Conservation (phyloP, 2,797 vertebrate species). For the Falco naumanni region DNA sequence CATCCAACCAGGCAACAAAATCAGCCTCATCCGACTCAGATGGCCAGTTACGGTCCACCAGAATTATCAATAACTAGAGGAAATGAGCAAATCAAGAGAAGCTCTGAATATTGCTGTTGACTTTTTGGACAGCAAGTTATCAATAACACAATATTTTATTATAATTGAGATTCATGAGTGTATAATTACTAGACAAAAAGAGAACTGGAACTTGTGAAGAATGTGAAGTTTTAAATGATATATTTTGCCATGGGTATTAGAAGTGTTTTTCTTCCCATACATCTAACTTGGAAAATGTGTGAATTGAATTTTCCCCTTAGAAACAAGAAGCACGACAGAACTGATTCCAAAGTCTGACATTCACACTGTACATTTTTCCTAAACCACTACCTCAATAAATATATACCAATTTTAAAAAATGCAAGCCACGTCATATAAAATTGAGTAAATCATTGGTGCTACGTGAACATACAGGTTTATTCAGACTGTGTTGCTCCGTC, state of each 20-base stretch:
- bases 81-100: constrained; percentile 19
- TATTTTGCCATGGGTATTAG: background rate
- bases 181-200: background rate
- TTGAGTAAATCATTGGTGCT: background rate
- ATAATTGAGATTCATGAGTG: background rate
- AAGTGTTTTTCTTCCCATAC: background rate
- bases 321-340: background rate
- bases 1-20: background rate
- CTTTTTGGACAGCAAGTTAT: constrained; percentile 9
- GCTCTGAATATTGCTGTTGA: background rate
- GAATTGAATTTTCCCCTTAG: background rate
- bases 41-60: background rate
- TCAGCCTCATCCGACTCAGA: background rate
- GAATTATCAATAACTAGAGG: background rate
- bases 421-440: background rate
- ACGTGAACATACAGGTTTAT: background rate
- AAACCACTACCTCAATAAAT: background rate
- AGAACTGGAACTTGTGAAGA: background rate
- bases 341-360: background rate
- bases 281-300: background rate
- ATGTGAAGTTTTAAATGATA: background rate
- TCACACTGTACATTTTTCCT: background rate
- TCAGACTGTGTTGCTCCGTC: background rate
- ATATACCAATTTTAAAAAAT: background rate
- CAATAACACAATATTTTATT: background rate